Conservation (phyloP, 1,140 invertebrate genomes). For the Phenacoccus solenopsis region DNA sequence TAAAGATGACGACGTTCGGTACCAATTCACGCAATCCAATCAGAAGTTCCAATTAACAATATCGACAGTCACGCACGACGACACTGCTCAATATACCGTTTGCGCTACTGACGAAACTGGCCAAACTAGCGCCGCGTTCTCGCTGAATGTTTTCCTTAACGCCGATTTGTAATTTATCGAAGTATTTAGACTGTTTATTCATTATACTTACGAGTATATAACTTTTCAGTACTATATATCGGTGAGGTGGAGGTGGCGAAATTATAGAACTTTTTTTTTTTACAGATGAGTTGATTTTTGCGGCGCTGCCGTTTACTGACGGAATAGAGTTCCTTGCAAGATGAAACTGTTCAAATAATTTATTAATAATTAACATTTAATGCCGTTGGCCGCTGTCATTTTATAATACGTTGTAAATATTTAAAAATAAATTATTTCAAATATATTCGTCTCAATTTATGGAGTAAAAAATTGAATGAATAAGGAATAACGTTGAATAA, state of each 20-base stretch:
- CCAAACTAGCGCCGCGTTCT: slow-evolving; percentile 68
- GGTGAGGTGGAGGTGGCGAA: too few species aligned
- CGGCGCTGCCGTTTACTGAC: not conserved
- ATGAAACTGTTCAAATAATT: slow-evolving; percentile 2
- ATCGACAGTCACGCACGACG: slow-evolving; percentile 55
- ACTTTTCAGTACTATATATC: too few species aligned
- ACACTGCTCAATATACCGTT: slow-evolving; percentile 81
- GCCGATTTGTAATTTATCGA: slow-evolving; percentile 12
- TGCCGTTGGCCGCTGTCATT: not conserved
- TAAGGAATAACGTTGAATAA: too few species aligned
- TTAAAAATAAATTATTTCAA: slow-evolving; percentile 4
- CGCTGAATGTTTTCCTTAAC: slow-evolving; percentile 53
- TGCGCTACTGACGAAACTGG: slow-evolving; percentile 73
- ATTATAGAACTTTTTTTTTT: too few species aligned
- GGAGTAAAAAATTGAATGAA: too few species aligned
- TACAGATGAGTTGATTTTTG: not conserved
- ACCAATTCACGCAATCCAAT: slow-evolving; percentile 66
- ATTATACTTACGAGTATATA: too few species aligned
- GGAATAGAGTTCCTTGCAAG: not conserved
- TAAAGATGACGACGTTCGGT: slow-evolving; percentile 57
- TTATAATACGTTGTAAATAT: not conserved
- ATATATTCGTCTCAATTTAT: too few species aligned
- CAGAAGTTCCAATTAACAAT: slow-evolving; percentile 62
- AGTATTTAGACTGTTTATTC: too few species aligned
- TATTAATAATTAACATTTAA: not conserved